Evolutionary conservation across 2,888 invertebrate genomes (phyloP).

Genomic region (Yponomeuta cagnagella): DNA sequence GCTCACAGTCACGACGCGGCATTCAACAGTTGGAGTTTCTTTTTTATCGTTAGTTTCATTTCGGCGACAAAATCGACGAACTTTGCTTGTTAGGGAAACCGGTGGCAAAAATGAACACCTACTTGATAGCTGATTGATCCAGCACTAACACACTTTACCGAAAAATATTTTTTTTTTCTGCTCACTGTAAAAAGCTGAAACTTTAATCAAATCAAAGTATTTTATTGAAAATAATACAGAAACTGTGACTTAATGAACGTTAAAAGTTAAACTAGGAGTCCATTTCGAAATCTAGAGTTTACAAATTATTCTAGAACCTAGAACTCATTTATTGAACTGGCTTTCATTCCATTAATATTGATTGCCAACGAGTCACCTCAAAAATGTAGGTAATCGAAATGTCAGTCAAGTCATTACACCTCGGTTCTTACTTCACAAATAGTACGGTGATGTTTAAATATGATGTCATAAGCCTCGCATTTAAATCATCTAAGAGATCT

Average conservation of each 20-base stretch:
- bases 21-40: neutral
- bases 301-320: too few relatives aligned
- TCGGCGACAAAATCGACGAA: neutral
- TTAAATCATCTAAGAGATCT: neutral
- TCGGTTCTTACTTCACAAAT: neutral
- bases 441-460: neutral
- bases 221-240: too few relatives aligned
- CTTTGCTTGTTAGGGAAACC: neutral
- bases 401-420: conserved; percentile 9
- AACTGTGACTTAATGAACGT: too few relatives aligned
- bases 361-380: neutral
- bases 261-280: too few relatives aligned
- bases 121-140: neutral
- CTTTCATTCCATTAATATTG: neutral
- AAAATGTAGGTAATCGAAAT: neutral
- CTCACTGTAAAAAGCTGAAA: neutral
- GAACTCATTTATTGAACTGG: too few relatives aligned
- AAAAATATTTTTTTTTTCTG: neutral
- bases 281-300: too few relatives aligned
- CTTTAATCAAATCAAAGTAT: neutral
- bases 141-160: neutral
- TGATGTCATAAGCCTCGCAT: conserved; percentile 1
- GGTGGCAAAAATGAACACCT: neutral
- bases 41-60: neutral
- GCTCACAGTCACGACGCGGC: neutral